phyloP scores from a whole-genome alignment of 2,797 vertebrate genomes.

The Phalanger gymnotis region DNA sequence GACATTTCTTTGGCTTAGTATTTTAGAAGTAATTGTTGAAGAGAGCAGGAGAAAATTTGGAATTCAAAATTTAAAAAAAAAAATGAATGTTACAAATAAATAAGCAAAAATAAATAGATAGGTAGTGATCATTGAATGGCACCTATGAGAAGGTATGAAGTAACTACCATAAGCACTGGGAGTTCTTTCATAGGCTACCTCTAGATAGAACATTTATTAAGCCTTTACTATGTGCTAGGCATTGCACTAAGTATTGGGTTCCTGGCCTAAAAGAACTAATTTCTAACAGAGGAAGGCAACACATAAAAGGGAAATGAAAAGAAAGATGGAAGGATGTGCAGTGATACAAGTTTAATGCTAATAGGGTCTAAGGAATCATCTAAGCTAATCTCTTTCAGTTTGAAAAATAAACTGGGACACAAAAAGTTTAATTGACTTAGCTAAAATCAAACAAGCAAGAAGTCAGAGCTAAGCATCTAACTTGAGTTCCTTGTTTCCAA shows the following conservation, averaged over 20 bases:
- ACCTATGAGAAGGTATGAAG: not conserved
- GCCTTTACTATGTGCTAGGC: not conserved
- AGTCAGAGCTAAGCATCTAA: not conserved
- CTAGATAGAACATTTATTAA: not conserved
- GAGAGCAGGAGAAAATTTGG: not conserved
- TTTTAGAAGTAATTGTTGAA: not conserved
- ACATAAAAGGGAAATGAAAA: not conserved
- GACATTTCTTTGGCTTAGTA: not conserved
- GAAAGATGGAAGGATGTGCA: accelerated
- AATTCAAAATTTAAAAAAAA: not conserved
- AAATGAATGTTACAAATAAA: not conserved
- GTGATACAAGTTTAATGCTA: not conserved
- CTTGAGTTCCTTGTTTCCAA: not conserved
- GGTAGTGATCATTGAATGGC: not conserved
- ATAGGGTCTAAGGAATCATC: not conserved
- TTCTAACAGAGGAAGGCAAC: not conserved
- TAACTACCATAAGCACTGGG: not conserved
- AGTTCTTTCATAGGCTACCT: not conserved
- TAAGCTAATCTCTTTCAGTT: not conserved
- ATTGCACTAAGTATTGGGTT: not conserved
- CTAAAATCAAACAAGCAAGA: not conserved
- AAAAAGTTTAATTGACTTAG: not conserved
- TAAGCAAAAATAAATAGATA: not conserved
- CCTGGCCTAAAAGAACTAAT: not conserved
- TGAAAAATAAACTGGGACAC: not conserved